phyloP scores from a whole-genome alignment of 2,113 vertebrate genomes.

The Danionella cerebrum region DNA sequence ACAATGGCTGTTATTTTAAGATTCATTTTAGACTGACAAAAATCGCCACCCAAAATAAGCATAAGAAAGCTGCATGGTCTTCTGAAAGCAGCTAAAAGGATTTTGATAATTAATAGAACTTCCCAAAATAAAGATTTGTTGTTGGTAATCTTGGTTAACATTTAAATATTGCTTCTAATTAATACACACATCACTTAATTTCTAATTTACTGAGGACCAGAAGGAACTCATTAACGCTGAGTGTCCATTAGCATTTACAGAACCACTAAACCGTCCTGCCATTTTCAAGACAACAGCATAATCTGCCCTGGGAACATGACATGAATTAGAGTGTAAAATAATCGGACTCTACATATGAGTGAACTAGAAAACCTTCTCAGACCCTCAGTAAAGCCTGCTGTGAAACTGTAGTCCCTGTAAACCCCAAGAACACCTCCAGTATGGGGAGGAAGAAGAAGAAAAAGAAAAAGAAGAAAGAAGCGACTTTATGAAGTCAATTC shows the following conservation, averaged over 20 bases:
- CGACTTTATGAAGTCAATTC: neutral
- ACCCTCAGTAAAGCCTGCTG: conserved; percentile 10
- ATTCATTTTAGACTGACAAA: no score
- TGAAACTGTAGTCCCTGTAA: neutral
- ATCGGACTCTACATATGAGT: conserved; percentile 22
- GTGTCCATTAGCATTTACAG: conserved; percentile 14
- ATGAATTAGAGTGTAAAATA: conserved; percentile 31
- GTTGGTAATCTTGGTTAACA: no score
- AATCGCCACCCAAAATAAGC: no score
- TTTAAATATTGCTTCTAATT: no score
- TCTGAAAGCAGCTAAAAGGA: no score
- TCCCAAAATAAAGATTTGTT: no score
- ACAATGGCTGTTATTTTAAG: no score
- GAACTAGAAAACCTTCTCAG: conserved; percentile 1
- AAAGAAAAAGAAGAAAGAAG: neutral
- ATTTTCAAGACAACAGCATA: conserved; percentile 19
- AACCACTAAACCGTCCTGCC: conserved; percentile 31
- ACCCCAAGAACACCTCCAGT: neutral
- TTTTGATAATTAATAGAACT: no score
- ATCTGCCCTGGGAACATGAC: conserved; percentile 24
- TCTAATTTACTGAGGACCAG: no score
- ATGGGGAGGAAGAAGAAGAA: no score
- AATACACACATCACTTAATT: no score
- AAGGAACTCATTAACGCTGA: conserved; percentile 2
- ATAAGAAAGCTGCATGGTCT: no score